Evolutionary conservation across 2,797 vertebrate genomes (phyloP).

Genomic region (Rhinichthys osculus): DNA sequence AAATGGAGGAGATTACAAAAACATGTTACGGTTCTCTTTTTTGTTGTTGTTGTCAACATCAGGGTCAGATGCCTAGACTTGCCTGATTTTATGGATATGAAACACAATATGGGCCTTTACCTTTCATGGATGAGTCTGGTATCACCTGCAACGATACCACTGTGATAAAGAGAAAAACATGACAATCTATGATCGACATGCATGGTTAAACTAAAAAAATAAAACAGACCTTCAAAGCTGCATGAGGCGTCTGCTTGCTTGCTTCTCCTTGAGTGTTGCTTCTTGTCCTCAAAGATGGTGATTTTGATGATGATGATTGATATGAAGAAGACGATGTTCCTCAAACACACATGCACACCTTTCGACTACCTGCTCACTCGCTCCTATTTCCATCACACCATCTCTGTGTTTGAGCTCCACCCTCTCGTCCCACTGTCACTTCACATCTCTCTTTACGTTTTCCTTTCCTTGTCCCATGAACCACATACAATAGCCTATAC

Average conservation of each 20-base stretch:
- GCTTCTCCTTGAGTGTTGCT: neutral
- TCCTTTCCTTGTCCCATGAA: constrained; percentile 19
- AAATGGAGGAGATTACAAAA: neutral
- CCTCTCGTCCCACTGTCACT: neutral
- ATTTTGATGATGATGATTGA: neutral
- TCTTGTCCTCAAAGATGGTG: neutral
- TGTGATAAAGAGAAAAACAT: neutral
- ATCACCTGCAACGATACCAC: neutral
- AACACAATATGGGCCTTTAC: neutral
- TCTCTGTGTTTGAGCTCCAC: constrained; percentile 34
- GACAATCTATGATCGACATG: neutral
- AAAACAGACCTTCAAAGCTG: constrained; percentile 14
- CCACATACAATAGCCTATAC: neutral
- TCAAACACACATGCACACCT: constrained; percentile 17
- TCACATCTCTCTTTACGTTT: constrained; percentile 12
- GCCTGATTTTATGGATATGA: neutral
- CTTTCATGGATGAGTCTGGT: neutral
- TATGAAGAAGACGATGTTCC: neutral
- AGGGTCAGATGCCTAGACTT: neutral
- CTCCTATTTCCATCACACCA: neutral
- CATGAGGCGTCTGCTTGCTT: neutral
- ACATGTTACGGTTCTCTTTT: neutral
- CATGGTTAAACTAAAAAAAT: neutral
- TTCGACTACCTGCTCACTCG: neutral
- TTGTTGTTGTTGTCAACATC: neutral